Percentiles rank a stretch among this genome's conserved stretches.
Conservation (phyloP, 2,888 invertebrate genomes). For the Xestoiulus laeticollis region DNA sequence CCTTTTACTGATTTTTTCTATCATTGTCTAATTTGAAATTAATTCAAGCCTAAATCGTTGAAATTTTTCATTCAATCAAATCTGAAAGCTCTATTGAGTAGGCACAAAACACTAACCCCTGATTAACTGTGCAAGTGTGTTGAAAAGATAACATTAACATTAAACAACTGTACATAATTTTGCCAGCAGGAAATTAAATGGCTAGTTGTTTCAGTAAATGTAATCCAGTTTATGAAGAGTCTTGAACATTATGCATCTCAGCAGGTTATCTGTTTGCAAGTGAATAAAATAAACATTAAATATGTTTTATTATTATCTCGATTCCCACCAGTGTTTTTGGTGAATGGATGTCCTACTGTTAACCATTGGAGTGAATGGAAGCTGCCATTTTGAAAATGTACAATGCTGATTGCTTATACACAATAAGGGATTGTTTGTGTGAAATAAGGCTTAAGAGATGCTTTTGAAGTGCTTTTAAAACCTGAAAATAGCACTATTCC, state of each 20-base stretch:
- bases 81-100: background rate
- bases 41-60: background rate
- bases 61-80: background rate
- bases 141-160: background rate
- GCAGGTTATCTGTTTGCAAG: too few species aligned
- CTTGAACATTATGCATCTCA: background rate
- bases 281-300: too few species aligned
- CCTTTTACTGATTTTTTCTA: background rate
- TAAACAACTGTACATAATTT: background rate
- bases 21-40: constrained; percentile 12
- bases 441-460: too few species aligned
- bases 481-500: too few species aligned
- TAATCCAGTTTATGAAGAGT: background rate
- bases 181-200: background rate
- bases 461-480: too few species aligned
- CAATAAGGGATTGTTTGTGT: too few species aligned
- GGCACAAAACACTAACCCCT: background rate
- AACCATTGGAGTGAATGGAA: too few species aligned
- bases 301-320: too few species aligned
- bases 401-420: too few species aligned
- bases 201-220: background rate
- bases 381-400: too few species aligned
- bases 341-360: too few species aligned
- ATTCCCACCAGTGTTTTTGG: too few species aligned
- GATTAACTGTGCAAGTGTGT: background rate